Base-by-base conservation (phyloP, 2,888 invertebrate species). In the Scrobipalpa costella region DNA sequence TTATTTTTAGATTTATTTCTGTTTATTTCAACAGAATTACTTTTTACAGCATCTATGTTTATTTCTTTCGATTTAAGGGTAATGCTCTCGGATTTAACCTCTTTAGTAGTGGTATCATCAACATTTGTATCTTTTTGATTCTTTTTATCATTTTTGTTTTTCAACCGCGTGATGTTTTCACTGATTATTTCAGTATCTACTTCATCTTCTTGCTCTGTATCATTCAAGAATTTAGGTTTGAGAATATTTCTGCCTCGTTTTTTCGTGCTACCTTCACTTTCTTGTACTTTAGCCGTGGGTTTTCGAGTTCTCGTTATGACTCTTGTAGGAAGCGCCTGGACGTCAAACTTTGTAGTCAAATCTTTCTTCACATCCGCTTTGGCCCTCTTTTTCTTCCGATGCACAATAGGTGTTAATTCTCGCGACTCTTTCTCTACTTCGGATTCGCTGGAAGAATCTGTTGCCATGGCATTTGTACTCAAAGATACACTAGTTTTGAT, bases 271-370 rank as follows among this genome's bases (percentile, higher is more conserved):
- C 66, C 69, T 34, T 73, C 73, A 59, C 64, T 64, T n/a, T 75
- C 72, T 66, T 73, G 71, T 15, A 81, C 60, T 74, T 82, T 90
- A 2, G 69, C 47, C 1, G 88, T 79, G n/a, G 86, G 87, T 76
- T 87, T 89, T 61, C 87, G 76, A 21, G 83, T 76, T 57, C 90
- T 74, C 0, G 83, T 86, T 40, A 85, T 79, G n/a, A 86, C 68
- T 73, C 87, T 80, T 8, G 83, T 75, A 0, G 89, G 89, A 47
- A 88, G 66, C 1, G 76, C 64, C 57, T 83, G 79, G 15, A 74
- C 65, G 63, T 85, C 79, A 64, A 85, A 83, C 63, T 74, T 83
- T 66, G 81, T 82, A 2, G 74, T 78, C n/a, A 88, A 77, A 71
- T 88, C 79, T 27, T 78, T 63, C 75, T 83, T 86, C 13, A 76